Percentiles rank a stretch among this genome's conserved stretches.
These are phyloP conservation scores for Mastomys natalensis DNA, from an alignment of 2,113 vertebrate species.

Conservation along the genomic window DNA sequence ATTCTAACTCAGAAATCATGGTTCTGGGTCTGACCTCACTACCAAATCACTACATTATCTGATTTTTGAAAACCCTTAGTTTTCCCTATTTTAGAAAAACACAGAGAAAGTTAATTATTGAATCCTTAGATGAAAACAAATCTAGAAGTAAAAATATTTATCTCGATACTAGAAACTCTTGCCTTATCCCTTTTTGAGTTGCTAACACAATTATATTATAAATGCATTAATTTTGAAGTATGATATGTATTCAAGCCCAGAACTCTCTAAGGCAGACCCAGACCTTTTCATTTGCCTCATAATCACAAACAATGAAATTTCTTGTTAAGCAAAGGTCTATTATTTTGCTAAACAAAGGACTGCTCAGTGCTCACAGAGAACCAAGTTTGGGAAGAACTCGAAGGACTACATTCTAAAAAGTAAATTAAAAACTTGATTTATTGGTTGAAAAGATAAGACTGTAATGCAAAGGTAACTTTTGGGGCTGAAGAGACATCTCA, in stretches of 20 bases:
- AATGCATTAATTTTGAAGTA: constrained; percentile 75
- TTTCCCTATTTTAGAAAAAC: constrained; percentile 49
- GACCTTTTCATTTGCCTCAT: constrained; percentile 34
- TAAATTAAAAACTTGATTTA: constrained; percentile 65
- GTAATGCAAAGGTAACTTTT: constrained; percentile 31
- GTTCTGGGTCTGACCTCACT: constrained; percentile 40
- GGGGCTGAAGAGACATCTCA: neutral
- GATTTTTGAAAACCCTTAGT: neutral
- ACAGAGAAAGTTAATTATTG: constrained; percentile 6
- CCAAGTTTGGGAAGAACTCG: constrained; percentile 7
- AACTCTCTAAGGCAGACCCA: constrained; percentile 62
- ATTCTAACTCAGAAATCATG: constrained; percentile 50
- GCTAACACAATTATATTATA: constrained; percentile 42
- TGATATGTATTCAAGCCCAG: constrained; percentile 61
- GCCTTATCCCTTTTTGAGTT: neutral
- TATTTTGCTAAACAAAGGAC: constrained; percentile 64
- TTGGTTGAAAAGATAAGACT: neutral
- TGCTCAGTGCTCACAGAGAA: constrained; percentile 64
- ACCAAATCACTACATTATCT: constrained; percentile 29
- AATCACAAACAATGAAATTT: constrained; percentile 40
- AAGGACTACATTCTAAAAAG: constrained; percentile 52
- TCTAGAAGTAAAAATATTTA: constrained; percentile 50
- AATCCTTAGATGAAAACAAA: neutral
- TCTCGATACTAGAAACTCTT: constrained; percentile 56
- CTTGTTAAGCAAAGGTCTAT: constrained; percentile 54